Evolutionary conservation across 2,113 vertebrate genomes (phyloP).

Genomic region (Neolamprologus kungweensis): DNA sequence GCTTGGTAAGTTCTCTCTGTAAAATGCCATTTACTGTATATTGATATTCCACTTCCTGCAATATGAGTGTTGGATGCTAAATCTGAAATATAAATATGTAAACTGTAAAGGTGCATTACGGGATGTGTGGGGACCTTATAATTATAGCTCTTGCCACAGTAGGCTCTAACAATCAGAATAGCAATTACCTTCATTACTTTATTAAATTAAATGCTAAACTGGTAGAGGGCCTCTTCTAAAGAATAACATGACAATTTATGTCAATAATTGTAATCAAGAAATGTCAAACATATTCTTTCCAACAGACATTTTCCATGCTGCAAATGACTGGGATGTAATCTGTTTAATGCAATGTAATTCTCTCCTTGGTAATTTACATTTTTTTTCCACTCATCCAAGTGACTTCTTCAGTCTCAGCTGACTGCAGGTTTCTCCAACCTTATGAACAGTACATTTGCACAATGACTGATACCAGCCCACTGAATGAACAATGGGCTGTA

Average conservation of each 20-base stretch:
- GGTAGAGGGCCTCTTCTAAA: neutral
- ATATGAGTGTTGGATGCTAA: neutral
- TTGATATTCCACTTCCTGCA: neutral
- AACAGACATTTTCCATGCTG: neutral
- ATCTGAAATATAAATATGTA: neutral
- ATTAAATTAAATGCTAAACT: neutral
- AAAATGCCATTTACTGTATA: neutral
- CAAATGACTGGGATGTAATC: neutral
- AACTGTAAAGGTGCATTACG: neutral
- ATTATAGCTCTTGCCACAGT: neutral
- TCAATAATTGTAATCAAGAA: neutral
- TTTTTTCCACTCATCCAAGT: fast-evolving
- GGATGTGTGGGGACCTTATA: neutral
- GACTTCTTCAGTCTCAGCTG: neutral
- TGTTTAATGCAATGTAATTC: neutral
- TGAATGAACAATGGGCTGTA: neutral
- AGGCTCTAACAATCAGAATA: neutral
- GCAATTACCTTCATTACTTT: neutral
- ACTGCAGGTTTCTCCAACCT: neutral
- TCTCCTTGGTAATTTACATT: neutral
- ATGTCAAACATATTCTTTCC: neutral
- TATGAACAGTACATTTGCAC: neutral
- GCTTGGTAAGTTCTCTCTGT: slow-evolving; percentile 55
- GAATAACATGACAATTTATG: neutral
- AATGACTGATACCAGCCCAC: neutral